These are phyloP conservation scores for Galeopterus variegatus DNA, from an alignment of 2,113 vertebrate genomes.

Conservation along the genomic window DNA sequence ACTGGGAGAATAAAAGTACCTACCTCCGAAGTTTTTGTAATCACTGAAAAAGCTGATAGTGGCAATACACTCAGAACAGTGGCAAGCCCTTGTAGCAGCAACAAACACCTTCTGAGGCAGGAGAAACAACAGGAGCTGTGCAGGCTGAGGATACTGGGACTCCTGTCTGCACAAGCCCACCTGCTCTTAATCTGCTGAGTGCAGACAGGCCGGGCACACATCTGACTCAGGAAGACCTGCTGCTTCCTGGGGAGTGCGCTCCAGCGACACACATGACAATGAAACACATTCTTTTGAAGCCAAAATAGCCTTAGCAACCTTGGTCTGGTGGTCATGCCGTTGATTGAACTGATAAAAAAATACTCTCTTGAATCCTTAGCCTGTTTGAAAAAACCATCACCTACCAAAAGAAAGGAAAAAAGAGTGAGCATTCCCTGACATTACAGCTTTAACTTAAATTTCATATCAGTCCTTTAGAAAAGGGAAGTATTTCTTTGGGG, in stretches of 20 bases:
- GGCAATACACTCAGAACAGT: background rate
- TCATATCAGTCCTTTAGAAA: background rate
- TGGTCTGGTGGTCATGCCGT: background rate
- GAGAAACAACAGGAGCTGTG: background rate
- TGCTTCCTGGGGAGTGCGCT: background rate
- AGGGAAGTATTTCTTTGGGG: background rate
- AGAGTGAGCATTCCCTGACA: background rate
- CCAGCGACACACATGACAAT: background rate
- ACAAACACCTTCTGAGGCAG: background rate
- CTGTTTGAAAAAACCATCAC: background rate
- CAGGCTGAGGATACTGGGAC: background rate
- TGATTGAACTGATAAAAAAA: background rate
- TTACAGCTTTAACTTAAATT: background rate
- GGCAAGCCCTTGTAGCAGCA: background rate
- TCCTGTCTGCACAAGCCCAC: background rate
- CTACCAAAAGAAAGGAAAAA: background rate
- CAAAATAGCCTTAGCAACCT: background rate
- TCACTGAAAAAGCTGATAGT: background rate
- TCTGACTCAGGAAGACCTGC: background rate
- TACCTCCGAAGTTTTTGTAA: background rate
- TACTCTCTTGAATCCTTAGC: background rate
- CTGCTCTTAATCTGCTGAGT: background rate
- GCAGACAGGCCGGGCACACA: background rate
- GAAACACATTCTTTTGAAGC: background rate
- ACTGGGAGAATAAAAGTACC: background rate